Conservation (phyloP, 2,113 vertebrate genomes). For the Mustelus asterias region DNA sequence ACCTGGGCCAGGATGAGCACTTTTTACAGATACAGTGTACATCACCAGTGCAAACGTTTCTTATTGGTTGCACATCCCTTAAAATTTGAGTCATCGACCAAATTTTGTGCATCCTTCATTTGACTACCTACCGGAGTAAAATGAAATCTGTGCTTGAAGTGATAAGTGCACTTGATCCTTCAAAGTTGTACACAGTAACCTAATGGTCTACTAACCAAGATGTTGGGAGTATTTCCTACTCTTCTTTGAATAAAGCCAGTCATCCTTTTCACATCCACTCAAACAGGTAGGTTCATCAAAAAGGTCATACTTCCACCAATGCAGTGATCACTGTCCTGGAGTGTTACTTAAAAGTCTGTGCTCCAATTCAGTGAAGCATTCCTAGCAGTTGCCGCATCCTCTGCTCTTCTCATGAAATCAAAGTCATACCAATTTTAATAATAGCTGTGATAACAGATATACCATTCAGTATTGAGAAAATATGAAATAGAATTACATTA, state of each 20-base stretch:
- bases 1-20: neutral
- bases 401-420: neutral
- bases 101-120: neutral
- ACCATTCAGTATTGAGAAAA: neutral
- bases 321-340: no score
- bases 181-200: no score
- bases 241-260: no score
- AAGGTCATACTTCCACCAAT: neutral
- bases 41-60: neutral
- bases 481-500: no score
- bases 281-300: neutral
- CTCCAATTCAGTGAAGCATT: no score
- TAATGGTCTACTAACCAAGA: no score
- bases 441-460: neutral
- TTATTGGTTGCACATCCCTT: neutral
- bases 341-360: no score
- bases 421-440: neutral
- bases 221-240: no score
- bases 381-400: neutral
- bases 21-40: neutral
- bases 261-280: no score
- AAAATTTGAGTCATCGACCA: neutral
- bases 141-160: no score
- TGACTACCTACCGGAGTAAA: no score
- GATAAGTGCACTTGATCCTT: no score